Percentiles rank a stretch among this genome's conserved stretches.
Evolutionary conservation across 1,140 invertebrate genomes (phyloP).

Genomic region (Zaprionus camerounensis): DNA sequence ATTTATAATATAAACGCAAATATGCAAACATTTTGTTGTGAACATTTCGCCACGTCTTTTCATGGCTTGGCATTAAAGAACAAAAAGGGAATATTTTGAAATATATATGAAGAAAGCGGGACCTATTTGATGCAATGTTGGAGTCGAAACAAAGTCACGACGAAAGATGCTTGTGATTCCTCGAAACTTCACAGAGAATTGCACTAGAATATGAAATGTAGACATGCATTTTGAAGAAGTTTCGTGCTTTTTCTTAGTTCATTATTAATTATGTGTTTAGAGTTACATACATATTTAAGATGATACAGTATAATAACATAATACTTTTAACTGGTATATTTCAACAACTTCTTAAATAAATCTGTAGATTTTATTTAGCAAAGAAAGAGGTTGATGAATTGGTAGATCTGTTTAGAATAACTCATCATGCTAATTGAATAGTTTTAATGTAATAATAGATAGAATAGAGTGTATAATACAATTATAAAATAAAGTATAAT

Average conservation of each 20-base stretch:
- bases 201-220: not conserved
- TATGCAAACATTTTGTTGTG: slow-evolving; percentile 57
- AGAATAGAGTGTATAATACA: not conserved
- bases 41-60: slow-evolving; percentile 55
- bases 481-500: not conserved
- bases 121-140: not conserved
- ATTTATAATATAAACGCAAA: slow-evolving; percentile 62
- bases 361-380: too few species aligned
- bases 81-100: slow-evolving; percentile 4
- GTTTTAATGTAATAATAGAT: not conserved
- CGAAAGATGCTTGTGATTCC: not conserved
- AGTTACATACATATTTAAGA: too few species aligned
- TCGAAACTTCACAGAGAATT: not conserved
- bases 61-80: slow-evolving; percentile 32
- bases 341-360: too few species aligned
- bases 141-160: not conserved
- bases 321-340: too few species aligned
- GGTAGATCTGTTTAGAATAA: too few species aligned
- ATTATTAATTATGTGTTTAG: too few species aligned
- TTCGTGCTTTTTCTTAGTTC: too few species aligned
- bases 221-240: not conserved
- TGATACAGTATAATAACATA: too few species aligned
- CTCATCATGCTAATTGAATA: too few species aligned
- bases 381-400: too few species aligned
- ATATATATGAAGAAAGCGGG: slow-evolving; percentile 13